These are phyloP conservation scores for Chunga burmeisteri DNA, from an alignment of 2,113 vertebrate species.

Conservation along the genomic window DNA sequence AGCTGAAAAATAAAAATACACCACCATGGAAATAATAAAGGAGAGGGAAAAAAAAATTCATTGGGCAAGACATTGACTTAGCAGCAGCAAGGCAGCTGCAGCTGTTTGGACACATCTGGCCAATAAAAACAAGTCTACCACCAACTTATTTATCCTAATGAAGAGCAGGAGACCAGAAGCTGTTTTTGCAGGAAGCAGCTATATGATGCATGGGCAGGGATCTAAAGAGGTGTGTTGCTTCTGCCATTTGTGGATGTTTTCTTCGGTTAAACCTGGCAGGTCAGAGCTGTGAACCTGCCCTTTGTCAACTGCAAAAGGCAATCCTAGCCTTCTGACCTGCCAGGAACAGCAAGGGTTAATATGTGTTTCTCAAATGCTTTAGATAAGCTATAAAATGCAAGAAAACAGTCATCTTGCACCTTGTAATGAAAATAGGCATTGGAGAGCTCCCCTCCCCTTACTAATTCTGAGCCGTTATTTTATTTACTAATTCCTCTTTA, in stretches of 20 bases:
- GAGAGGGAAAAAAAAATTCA: accelerated
- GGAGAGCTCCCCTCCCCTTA: not conserved
- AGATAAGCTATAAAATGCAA: not conserved
- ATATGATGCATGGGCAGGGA: accelerated
- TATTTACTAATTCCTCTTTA: not conserved
- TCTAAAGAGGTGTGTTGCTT: not conserved
- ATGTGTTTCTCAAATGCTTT: not conserved
- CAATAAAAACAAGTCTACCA: not conserved
- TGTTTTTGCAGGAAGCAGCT: not conserved
- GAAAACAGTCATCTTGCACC: not conserved
- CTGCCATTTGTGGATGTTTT: not conserved
- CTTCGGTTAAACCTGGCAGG: not conserved
- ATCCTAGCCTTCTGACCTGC: not conserved
- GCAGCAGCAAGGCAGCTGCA: not conserved
- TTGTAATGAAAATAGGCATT: not conserved
- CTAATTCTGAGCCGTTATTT: not conserved
- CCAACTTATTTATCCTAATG: not conserved
- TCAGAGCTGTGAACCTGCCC: not conserved
- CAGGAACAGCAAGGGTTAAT: not conserved
- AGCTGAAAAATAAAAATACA: not conserved
- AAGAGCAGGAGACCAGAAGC: not conserved
- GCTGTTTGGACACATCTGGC: not conserved
- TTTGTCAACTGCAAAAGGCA: not conserved
- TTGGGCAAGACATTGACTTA: not conserved
- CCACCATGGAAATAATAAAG: not conserved